Conservation (phyloP, 1,140 invertebrate genomes). For the Leptopilina boulardi region DNA sequence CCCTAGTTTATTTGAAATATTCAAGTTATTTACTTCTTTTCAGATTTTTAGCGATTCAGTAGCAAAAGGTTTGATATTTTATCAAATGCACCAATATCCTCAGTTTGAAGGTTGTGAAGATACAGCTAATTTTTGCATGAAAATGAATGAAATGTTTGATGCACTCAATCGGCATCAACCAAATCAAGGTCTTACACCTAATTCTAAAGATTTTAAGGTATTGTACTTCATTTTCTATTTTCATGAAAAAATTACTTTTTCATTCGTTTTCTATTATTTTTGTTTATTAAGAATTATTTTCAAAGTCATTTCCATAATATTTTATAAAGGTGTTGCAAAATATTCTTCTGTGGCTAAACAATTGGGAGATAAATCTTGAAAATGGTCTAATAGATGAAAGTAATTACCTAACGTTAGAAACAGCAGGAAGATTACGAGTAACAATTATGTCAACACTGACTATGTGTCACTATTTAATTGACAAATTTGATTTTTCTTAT, state of each 20-base stretch:
- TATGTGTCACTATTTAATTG: constrained; percentile 46
- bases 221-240: too few species aligned
- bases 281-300: too few species aligned
- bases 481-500: constrained; percentile 50
- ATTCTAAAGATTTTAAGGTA: constrained; percentile 45
- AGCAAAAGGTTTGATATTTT: constrained; percentile 48
- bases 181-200: constrained; percentile 48
- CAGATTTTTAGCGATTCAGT: constrained; percentile 54
- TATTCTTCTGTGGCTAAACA: constrained; percentile 38
- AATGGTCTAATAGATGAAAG: too few species aligned
- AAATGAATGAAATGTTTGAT: constrained; percentile 51
- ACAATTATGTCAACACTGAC: constrained; percentile 45
- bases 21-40: background rate
- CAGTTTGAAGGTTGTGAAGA: constrained; percentile 47
- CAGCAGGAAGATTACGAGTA: constrained; percentile 40
- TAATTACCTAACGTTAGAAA: constrained; percentile 48
- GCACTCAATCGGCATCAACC: constrained; percentile 49
- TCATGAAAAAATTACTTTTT: too few species aligned
- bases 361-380: constrained; percentile 39
- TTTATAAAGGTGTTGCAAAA: constrained; percentile 42
- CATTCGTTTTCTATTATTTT: too few species aligned
- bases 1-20: constrained; percentile 1
- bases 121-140: constrained; percentile 44
- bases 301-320: too few species aligned
- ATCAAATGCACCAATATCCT: constrained; percentile 34